Base-by-base conservation (phyloP, 2,797 vertebrate genomes). In the Crypturellus tataupa region DNA sequence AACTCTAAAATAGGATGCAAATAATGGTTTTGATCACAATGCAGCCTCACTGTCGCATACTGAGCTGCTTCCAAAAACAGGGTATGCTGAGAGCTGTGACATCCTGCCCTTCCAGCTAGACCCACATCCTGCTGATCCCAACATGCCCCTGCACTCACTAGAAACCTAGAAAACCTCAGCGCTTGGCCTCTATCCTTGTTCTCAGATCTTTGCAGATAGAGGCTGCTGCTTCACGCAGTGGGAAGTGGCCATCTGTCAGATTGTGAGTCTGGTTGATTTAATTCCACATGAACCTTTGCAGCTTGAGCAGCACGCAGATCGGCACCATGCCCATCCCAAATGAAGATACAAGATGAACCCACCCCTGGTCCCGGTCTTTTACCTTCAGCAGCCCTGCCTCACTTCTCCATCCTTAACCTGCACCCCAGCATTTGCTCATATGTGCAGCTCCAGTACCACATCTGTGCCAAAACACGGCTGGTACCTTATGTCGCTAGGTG, bases 111-210 rank as follows among this genome's bases (percentile, higher is more conserved):
- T 44, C 63, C 65, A 7, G 44, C 0, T 1, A 58, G 25, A 73
- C 11, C 14, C 20, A 10, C 0, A 0, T 59, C 1, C 14, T 39
- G 7, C 29, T 40, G 20, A 23, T 37, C n/a, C 12, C 63, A 62
- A 0, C 33, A 11, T 59, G 55, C 79, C 31, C 64, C 23, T 24
- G 4, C 8, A 23, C 21, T 49, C 67, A 25, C 31, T 51, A 40
- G 8, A 25, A 73, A 5, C 9, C 51, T 73, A 31, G 29, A n/a
- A n/a, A n/a, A 82, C 12, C 42, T 64, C 69, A 0, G 0, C 75
- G 21, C 33, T 39, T 29, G 46, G 78, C 40, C 47, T 62, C 8
- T 7, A 15, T 20, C 2, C 1, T 19, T 44, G 2, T 44, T 93
- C 64, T 64, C 27, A 92, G 56, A 71, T 4, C 2, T 76, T 35